phyloP scores from a whole-genome alignment of 2,113 vertebrate genomes.

The Polypterus bichir region DNA sequence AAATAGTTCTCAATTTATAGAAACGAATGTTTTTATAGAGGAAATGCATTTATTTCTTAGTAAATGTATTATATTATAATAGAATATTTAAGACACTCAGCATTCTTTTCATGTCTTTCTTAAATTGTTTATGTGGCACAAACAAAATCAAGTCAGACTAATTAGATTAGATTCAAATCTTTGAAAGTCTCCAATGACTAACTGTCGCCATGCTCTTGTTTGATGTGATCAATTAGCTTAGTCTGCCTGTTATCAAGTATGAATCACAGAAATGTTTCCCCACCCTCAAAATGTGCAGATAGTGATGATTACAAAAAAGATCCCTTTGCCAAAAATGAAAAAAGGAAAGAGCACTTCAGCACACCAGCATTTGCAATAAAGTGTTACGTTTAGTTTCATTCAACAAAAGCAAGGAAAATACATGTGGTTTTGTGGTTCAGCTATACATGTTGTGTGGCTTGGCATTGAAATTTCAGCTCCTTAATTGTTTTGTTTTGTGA shows the following conservation, averaged over 20 bases:
- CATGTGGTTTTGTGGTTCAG: conserved; percentile 43
- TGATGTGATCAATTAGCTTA: conserved; percentile 42
- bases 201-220: conserved; percentile 34
- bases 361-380: conserved; percentile 62
- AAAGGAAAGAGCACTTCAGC: conserved; percentile 54
- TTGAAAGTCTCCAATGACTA: conserved; percentile 32
- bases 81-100: no score
- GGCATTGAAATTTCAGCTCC: conserved; percentile 45
- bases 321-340: neutral
- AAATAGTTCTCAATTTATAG: no score
- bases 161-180: conserved; percentile 25
- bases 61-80: no score
- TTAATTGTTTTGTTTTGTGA: conserved; percentile 53
- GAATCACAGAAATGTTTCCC: conserved; percentile 36
- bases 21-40: no score
- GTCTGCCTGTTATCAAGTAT: conserved; percentile 34
- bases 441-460: conserved; percentile 34
- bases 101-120: no score
- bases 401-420: conserved; percentile 45
- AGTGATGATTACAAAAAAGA: conserved; percentile 34
- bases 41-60: no score
- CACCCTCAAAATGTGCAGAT: conserved; percentile 52
- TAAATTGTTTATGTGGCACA: conserved; percentile 32
- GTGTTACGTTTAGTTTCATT: conserved; percentile 56
- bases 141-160: conserved; percentile 37